Evolutionary conservation across 92 coral and sea anemone species (phyloP).

Genomic region (Porites evermanni): DNA sequence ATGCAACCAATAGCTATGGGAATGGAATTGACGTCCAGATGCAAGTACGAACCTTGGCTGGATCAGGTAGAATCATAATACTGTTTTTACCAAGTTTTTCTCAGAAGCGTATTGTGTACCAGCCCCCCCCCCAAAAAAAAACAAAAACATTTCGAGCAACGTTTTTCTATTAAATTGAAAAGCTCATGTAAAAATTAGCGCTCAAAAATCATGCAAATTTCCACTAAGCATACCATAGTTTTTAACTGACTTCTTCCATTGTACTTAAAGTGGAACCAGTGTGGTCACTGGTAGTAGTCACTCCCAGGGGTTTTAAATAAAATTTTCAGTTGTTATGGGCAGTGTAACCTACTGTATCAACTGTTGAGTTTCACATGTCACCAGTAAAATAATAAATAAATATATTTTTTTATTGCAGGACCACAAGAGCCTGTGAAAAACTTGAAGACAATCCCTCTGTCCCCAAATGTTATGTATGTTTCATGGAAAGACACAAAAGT

Average conservation of each 20-base stretch:
- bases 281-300: no score
- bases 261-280: no score
- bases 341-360: no score
- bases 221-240: no score
- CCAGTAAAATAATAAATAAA: neutral
- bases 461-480: conserved; percentile 54
- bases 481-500: conserved; percentile 69
- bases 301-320: no score
- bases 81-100: neutral
- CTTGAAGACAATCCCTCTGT: conserved; percentile 52
- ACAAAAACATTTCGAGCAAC: no score
- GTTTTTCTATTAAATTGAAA: no score
- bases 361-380: no score
- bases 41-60: conserved; percentile 49
- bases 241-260: no score
- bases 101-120: neutral
- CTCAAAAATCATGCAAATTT: no score
- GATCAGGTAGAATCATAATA: conserved; percentile 29
- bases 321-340: no score
- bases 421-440: conserved; percentile 46
- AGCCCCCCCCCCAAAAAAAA: neutral
- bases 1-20: conserved; percentile 76
- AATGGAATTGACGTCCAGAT: conserved; percentile 75
- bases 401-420: neutral
- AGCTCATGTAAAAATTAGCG: no score